Percentiles rank a stretch among this genome's conserved stretches.
Conservation (phyloP, 1,140 invertebrate species). For the Chironomus tepperi region DNA sequence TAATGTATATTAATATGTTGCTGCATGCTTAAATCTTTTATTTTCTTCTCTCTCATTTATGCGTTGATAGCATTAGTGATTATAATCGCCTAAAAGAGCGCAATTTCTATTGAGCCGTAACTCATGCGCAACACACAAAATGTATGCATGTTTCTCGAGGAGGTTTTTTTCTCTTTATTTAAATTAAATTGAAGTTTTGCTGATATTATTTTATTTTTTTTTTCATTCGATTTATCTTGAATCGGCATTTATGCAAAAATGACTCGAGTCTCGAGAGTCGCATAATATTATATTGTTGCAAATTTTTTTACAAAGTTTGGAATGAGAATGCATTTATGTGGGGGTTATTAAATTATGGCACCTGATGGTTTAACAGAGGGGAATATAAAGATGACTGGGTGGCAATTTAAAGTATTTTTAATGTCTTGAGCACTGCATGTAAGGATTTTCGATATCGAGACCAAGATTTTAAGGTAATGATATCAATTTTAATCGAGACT, state of each 20-base stretch:
- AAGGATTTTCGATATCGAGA: too few relatives aligned
- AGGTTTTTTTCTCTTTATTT: neutral
- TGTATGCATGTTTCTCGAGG: neutral
- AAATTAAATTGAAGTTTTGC: constrained; percentile 14
- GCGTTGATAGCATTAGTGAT: constrained; percentile 12
- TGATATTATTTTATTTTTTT: neutral
- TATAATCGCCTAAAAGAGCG: constrained; percentile 4
- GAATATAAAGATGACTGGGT: too few relatives aligned
- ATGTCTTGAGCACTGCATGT: too few relatives aligned
- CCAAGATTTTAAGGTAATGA: too few relatives aligned
- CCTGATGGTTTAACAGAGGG: too few relatives aligned
- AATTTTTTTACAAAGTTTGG: too few relatives aligned
- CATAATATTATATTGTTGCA: neutral
- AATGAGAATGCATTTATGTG: too few relatives aligned
- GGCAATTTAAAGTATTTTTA: too few relatives aligned
- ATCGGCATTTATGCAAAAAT: constrained; percentile 3
- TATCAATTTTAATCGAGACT: too few relatives aligned
- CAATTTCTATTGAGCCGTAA: constrained; percentile 13
- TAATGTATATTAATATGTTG: neutral
- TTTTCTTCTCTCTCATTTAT: neutral
- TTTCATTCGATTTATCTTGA: neutral
- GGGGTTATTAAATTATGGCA: too few relatives aligned
- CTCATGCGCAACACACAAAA: neutral
- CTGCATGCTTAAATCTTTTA: neutral
- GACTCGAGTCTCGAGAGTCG: neutral